Base-by-base conservation (phyloP, 1,140 invertebrate genomes). In the Aphidius gifuensis region DNA sequence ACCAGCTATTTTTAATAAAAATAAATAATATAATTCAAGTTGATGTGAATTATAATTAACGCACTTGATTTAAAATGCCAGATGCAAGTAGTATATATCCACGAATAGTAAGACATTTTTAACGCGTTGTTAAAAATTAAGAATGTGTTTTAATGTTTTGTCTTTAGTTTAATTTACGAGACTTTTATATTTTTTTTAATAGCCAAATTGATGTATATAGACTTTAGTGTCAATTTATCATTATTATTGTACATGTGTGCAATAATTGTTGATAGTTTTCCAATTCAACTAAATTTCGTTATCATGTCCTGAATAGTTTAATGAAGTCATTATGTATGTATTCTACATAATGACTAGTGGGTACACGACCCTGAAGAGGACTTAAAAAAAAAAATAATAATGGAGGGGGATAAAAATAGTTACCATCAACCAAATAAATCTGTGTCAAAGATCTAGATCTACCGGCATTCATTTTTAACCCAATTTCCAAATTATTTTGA, bases 371-470 rank as follows among this genome's bases (percentile, higher is more conserved):
- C 53, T 55, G 53, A 55, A 7, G 53, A 55, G 40, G 53, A 55
- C 39, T 55, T 21, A 21, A 42, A 32, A 32, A 32, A 32, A 32
- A 32, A 32, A 32, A 32, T 3, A 32, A 32, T 3, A 32, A 32
- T 32, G 4, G 23, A 32, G 23, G 23, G 23, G 2, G 4, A 32
- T 32, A 32, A 32, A 32, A 32, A 32, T 32, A 32, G 23, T 32
- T 1, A 32, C 23, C 23, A 32, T 32, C 23, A 32, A 32, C 23
- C 1, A 1, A 32, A 32, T 32, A 32, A 44, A 58, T 57, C 47
- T 54, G 47, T 62, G 61, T 62, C 61, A 42, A 58, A 49, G 39
- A 62, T 62, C 54, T 62, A 49, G 61, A n/a, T 55, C 43, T 43
- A 53, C 50, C 40, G 8, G 40, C 38, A 50, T 62, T 50, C 23